Evolutionary conservation across 23 tunicate genomes (phyloP).

Genomic region (Trididemnum nubilum): DNA sequence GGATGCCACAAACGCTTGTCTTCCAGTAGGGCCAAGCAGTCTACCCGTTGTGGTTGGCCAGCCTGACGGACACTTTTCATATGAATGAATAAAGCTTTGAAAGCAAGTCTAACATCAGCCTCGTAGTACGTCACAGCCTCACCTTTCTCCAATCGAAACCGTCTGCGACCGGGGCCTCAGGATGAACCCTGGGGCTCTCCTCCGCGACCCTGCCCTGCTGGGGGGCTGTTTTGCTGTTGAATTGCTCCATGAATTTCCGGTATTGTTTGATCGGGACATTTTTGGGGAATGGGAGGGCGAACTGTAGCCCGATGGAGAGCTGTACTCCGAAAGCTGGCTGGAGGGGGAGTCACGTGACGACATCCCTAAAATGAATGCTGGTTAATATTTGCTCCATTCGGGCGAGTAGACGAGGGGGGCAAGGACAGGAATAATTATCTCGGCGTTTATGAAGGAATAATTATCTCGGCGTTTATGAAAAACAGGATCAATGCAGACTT

Average conservation of each 20-base stretch:
- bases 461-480: too few relatives aligned
- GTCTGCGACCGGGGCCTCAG: constrained; percentile 81
- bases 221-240: constrained; percentile 24
- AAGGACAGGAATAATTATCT: too few relatives aligned
- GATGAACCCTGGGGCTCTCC: constrained; percentile 91
- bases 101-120: too few relatives aligned
- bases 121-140: too few relatives aligned
- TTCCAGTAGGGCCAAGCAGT: too few relatives aligned
- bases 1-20: too few relatives aligned
- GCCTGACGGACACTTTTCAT: too few relatives aligned
- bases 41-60: too few relatives aligned
- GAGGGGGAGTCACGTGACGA: constrained; percentile 54
- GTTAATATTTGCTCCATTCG: not conserved
- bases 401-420: not conserved
- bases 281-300: constrained; percentile 88
- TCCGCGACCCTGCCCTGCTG: constrained; percentile 58
- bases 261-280: constrained; percentile 36
- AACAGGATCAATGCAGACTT: too few relatives aligned
- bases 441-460: too few relatives aligned
- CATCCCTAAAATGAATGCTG: constrained; percentile 20
- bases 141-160: constrained; percentile 78
- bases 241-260: constrained; percentile 37
- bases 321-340: constrained; percentile 44
- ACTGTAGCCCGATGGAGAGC: constrained; percentile 75
- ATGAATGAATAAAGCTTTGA: too few relatives aligned